Percentiles rank a stretch among this genome's conserved stretches.
Conservation (phyloP, 1,140 invertebrate genomes). For the Drosophila cardini region DNA sequence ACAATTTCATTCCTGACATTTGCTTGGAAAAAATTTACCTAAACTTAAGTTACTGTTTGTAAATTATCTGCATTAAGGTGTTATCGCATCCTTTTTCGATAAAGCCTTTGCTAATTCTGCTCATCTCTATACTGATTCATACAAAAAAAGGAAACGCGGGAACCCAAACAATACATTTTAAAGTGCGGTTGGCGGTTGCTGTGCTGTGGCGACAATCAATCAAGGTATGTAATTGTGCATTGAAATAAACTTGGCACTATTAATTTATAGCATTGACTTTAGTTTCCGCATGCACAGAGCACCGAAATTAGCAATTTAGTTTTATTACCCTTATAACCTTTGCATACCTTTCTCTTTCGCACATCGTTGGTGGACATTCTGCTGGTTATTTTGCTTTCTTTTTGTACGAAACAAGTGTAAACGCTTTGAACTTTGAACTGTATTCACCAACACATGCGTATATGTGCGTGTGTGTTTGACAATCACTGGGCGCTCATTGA, state of each 20-base stretch:
- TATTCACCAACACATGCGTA: constrained; percentile 29
- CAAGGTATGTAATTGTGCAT: constrained; percentile 10
- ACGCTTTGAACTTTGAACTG: constrained; percentile 29
- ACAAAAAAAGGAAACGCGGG: not conserved
- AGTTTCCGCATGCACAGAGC: constrained; percentile 53
- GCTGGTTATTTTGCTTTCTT: constrained; percentile 24
- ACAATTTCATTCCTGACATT: no score
- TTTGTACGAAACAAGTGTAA: constrained; percentile 53
- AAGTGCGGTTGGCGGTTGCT: not conserved
- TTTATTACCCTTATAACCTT: constrained; percentile 47
- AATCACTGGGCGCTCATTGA: constrained; percentile 27
- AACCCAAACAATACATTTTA: not conserved
- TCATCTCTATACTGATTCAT: constrained; percentile 12
- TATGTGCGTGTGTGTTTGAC: constrained; percentile 14
- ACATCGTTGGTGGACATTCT: constrained; percentile 66
- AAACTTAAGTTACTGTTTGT: no score
- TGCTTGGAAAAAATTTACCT: no score
- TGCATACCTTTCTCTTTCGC: constrained; percentile 74
- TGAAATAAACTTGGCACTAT: constrained; percentile 53
- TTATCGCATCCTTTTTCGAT: not conserved
- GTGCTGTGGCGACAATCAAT: constrained; percentile 8
- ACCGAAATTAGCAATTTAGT: constrained; percentile 34
- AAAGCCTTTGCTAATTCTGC: not conserved
- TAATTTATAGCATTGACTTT: constrained; percentile 23
- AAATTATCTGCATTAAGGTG: not conserved